Conservation (phyloP, 30 jellyfish, hydroid and myxozoan species). For the Phacellophora camtschatica region DNA sequence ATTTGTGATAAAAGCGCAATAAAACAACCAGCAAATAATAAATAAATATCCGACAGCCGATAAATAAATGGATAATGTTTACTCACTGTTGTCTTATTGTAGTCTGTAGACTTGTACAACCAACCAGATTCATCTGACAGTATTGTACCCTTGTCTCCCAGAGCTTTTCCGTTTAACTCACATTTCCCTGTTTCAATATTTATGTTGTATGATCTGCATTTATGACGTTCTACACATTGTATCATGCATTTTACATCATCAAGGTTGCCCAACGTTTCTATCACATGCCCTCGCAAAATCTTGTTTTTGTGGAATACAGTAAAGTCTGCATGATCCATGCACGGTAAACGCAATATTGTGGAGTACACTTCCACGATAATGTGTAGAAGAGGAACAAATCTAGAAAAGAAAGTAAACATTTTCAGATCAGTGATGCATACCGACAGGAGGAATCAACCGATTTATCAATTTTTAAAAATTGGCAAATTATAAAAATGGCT, state of each 20-base stretch:
- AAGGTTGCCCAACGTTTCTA: background rate
- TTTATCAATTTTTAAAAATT: too few relatives aligned
- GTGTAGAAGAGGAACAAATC: too few relatives aligned
- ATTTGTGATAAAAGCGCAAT: too few relatives aligned
- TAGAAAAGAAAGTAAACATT: too few relatives aligned
- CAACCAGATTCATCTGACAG: background rate
- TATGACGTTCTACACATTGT: constrained; percentile 7
- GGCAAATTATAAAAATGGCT: too few relatives aligned
- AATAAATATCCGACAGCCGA: too few relatives aligned
- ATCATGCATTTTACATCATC: constrained; percentile 13
- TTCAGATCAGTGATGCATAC: too few relatives aligned
- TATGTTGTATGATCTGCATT: constrained; percentile 34
- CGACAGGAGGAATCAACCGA: too few relatives aligned
- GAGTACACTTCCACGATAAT: too few relatives aligned
- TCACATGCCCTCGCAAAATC: background rate
- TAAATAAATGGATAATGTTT: background rate
- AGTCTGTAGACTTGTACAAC: constrained; percentile 40
- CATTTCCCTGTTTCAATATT: background rate
- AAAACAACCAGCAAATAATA: too few relatives aligned
- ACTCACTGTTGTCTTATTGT: background rate
- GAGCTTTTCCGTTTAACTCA: constrained; percentile 13
- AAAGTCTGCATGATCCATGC: constrained; percentile 1
- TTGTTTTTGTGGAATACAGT: background rate
- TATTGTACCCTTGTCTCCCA: constrained; percentile 3
- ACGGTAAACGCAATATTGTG: background rate